Evolutionary conservation across 2,888 invertebrate genomes (phyloP).

Genomic region (Pristionchus arcanus): DNA sequence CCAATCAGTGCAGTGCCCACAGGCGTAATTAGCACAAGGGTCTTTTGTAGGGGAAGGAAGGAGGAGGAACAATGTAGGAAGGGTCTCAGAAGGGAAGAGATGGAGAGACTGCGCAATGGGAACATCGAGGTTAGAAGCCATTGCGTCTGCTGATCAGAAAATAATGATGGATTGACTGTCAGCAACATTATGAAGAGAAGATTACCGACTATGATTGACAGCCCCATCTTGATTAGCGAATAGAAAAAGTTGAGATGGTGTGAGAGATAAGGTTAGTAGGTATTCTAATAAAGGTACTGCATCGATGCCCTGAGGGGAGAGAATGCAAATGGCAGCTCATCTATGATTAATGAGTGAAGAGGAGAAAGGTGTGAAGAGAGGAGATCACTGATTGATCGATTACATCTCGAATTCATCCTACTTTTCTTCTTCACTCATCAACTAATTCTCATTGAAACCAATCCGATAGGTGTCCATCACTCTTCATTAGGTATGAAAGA

Average conservation of each 20-base stretch:
- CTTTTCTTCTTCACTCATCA: not conserved
- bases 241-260: not conserved
- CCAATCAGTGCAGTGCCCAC: slow-evolving; percentile 39
- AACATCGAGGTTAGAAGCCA: not conserved
- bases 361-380: not conserved
- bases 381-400: not conserved
- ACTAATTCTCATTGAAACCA: not conserved
- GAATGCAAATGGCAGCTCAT: not conserved
- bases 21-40: slow-evolving; percentile 33
- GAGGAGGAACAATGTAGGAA: not conserved
- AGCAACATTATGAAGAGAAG: slow-evolving; percentile 4
- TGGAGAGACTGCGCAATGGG: not conserved
- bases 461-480: not conserved
- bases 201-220: not conserved
- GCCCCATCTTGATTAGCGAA: too few species aligned
- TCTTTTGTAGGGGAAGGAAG: not conserved
- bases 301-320: not conserved
- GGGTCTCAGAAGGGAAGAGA: not conserved
- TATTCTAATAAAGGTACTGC: not conserved
- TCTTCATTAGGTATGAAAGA: not conserved
- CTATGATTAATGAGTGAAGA: slow-evolving; percentile 36
- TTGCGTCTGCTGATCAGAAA: slow-evolving; percentile 7
- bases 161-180: slow-evolving; percentile 15
- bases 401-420: not conserved
- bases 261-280: not conserved